Evolutionary conservation across 1,140 invertebrate species (phyloP), one percentile per base, ranked within the genome.

Genomic region (Eulimnadia texana): DNA sequence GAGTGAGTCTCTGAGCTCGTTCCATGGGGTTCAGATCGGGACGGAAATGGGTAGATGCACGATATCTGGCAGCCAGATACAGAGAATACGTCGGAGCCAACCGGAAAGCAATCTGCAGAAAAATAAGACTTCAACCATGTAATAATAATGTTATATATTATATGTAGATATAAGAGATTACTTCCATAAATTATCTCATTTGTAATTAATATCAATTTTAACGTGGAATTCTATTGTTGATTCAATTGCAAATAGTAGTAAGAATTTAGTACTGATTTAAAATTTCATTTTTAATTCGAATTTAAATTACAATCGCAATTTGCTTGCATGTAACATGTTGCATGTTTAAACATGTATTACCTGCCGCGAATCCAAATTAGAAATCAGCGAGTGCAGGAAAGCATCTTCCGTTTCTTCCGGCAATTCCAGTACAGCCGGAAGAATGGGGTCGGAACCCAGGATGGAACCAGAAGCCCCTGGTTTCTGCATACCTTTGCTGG

Each of bases 51-150:
- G 90, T 93, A 13, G 91, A 93, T 16, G 93, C 90, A 50, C 93
- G 80, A 71, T 93, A 93, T 68, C 88, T 60, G 25, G 90, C 88
- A 64, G 89, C 91, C 69, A 98, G 79, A 72, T 98, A 98, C 2
- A 97, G 79, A 0, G 91, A 90, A 72, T 97, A 98, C 3, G 93
- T 93, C 0, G 93, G 93, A 1, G 93, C 89, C 50, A 98, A 77
- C 72, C 88, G 88, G 73, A 90, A 90, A 60, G 85, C 84, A 20
- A 86, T 84, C 24, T 83, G 81, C 66, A 28, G 27, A 29, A 52
- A 2, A 2, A 1, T 13, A 52, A 52, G 1, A 22, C 13, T 47
- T 0, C n/a, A 47, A 47, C n/a, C 42, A n/a, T n/a, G n/a, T n/a
- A n/a, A n/a, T n/a, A n/a, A n/a, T n/a, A n/a, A n/a, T n/a, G n/a